These are phyloP conservation scores for Octopus sinensis DNA, from an alignment of 1,140 invertebrate species.

Conservation along the genomic window DNA sequence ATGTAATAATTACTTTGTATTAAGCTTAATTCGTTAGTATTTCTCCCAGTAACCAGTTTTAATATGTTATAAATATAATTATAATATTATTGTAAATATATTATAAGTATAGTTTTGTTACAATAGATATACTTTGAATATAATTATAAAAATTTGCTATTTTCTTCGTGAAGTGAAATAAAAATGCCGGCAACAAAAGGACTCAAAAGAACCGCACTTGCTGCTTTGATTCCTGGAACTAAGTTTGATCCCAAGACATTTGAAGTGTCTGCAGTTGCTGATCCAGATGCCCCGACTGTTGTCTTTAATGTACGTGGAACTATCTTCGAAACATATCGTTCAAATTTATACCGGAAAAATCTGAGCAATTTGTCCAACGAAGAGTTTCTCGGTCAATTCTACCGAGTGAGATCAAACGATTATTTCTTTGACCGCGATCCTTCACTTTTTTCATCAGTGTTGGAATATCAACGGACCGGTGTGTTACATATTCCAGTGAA, in stretches of 20 bases:
- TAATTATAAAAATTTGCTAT: neutral
- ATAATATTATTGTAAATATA: no score
- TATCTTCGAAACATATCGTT: constrained; percentile 40
- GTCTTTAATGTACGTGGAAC: constrained; percentile 40
- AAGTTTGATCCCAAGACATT: constrained; percentile 18
- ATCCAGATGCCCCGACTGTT: constrained; percentile 26
- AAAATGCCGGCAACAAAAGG: constrained; percentile 13
- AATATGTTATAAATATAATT: no score
- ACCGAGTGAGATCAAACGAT: constrained; percentile 67
- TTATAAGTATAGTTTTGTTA: no score
- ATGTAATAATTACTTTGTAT: no score
- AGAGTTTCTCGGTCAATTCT: constrained; percentile 37
- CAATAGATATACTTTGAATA: no score
- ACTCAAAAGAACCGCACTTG: neutral
- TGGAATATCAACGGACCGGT: constrained; percentile 48
- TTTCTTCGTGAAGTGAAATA: neutral
- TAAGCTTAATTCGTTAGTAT: no score
- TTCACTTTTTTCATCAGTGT: constrained; percentile 38
- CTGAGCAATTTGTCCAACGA: constrained; percentile 34
- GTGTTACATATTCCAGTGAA: constrained; percentile 49
- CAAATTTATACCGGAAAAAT: constrained; percentile 33
- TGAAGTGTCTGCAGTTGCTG: constrained; percentile 24
- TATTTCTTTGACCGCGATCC: constrained; percentile 49
- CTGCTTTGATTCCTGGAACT: constrained; percentile 28
- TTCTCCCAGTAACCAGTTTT: no score